A percentile compares a stretch with the other conserved stretches of the same genome.
Conservation (phyloP, 2,797 vertebrate species). For the Valencia hispanica region DNA sequence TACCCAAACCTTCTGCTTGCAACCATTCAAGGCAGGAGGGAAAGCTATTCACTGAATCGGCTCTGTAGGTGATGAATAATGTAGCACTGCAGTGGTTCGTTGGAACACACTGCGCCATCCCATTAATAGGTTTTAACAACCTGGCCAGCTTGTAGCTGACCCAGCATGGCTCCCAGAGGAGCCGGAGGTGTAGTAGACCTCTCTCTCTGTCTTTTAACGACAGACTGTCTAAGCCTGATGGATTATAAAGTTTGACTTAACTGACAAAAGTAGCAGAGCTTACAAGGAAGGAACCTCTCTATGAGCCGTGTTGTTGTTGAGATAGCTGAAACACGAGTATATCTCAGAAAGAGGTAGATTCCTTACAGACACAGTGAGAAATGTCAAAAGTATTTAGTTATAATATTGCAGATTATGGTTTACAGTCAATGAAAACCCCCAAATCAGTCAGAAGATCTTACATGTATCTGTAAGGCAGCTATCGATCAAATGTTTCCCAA, state of each 20-base stretch:
- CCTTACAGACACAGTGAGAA: background rate
- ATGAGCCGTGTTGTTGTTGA: conserved; percentile 12
- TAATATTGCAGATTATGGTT: background rate
- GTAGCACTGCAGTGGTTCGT: conserved; percentile 67
- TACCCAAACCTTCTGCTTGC: conserved; percentile 49
- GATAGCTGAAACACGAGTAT: background rate
- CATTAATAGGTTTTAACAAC: conserved; percentile 80
- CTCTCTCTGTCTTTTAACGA: conserved; percentile 46
- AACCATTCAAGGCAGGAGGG: conserved; percentile 44
- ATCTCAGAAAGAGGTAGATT: background rate
- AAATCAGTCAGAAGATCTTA: background rate
- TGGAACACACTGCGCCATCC: conserved; percentile 58
- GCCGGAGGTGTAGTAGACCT: conserved; percentile 53
- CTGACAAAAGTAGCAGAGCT: conserved; percentile 48
- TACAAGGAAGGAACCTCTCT: conserved; percentile 18
- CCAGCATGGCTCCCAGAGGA: conserved; percentile 62
- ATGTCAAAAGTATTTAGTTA: background rate
- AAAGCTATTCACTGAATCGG: conserved; percentile 65
- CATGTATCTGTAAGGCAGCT: background rate
- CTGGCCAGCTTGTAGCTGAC: conserved; percentile 73
- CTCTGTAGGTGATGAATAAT: conserved; percentile 75
- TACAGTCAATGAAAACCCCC: background rate
- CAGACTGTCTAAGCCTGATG: conserved; percentile 42
- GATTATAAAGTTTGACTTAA: conserved; percentile 51
- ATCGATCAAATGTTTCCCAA: background rate